These are phyloP conservation scores for Mesopsocus fuscifrons DNA, from an alignment of 2,888 invertebrate species.

Conservation along the genomic window DNA sequence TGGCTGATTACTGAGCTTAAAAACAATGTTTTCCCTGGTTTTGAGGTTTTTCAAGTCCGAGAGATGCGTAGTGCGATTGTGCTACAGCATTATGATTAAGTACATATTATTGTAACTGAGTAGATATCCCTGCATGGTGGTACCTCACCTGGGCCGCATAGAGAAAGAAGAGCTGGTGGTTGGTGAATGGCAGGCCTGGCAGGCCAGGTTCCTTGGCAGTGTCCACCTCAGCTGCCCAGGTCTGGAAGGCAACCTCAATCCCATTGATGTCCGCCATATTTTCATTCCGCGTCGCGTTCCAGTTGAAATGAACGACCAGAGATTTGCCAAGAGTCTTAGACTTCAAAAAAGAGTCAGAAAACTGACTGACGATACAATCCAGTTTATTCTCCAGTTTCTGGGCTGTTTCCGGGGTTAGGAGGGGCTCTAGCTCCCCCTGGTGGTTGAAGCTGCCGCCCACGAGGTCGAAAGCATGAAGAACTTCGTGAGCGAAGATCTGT, in stretches of 20 bases:
- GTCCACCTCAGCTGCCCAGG: slow-evolving; percentile 23
- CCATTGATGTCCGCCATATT: slow-evolving; percentile 32
- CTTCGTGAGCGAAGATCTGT: slow-evolving; percentile 30
- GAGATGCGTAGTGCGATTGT: too few species aligned
- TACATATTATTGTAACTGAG: too few species aligned
- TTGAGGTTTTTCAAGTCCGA: too few species aligned
- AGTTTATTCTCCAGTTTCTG: slow-evolving; percentile 26
- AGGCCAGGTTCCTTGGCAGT: slow-evolving; percentile 24
- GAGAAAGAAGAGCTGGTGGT: slow-evolving; percentile 30
- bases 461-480: slow-evolving; percentile 30
- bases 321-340: slow-evolving; percentile 27
- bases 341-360: slow-evolving; percentile 26
- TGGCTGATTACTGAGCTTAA: too few species aligned
- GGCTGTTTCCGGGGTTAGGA: slow-evolving; percentile 26
- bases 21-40: too few species aligned
- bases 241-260: slow-evolving; percentile 28
- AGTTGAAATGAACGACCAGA: slow-evolving; percentile 30
- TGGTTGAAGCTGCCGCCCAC: slow-evolving; percentile 20
- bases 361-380: slow-evolving; percentile 28
- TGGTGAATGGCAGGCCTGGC: slow-evolving; percentile 27
- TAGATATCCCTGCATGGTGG: too few species aligned
- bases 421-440: slow-evolving; percentile 22
- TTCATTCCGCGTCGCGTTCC: slow-evolving; percentile 31
- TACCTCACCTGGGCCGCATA: slow-evolving; percentile 30
- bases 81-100: too few species aligned